These are phyloP conservation scores for Apis cerana DNA, from an alignment of 1,140 invertebrate genomes.

Conservation along the genomic window DNA sequence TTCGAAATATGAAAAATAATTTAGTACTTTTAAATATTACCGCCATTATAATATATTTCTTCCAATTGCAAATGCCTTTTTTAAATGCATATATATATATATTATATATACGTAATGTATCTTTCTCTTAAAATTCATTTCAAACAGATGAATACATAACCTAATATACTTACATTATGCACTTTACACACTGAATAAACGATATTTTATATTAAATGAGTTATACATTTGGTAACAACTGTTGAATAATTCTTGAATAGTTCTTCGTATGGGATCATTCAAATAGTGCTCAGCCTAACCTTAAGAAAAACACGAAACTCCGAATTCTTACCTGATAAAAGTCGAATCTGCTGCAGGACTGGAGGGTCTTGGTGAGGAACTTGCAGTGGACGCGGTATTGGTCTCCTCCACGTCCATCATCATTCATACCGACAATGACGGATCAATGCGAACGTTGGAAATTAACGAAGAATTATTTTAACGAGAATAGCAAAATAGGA, in stretches of 20 bases:
- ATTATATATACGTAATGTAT: no score
- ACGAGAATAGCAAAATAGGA: conserved; percentile 31
- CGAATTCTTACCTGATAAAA: conserved; percentile 75
- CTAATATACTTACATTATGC: neutral
- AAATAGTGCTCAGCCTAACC: neutral
- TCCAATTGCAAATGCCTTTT: neutral
- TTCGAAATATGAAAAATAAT: neutral
- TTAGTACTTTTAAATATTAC: neutral
- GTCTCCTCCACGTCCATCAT: conserved; percentile 80
- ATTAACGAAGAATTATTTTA: conserved; percentile 36
- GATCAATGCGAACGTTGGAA: conserved; percentile 38
- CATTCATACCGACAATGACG: conserved; percentile 73
- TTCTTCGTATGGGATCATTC: neutral
- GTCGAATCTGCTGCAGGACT: conserved; percentile 78
- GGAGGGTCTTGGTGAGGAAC: conserved; percentile 78
- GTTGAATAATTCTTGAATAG: neutral
- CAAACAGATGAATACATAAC: neutral
- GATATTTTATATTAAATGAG: neutral
- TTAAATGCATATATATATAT: neutral
- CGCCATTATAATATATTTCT: neutral
- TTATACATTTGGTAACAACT: conserved; percentile 7
- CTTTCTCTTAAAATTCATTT: neutral
- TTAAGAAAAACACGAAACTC: neutral
- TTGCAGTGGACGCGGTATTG: conserved; percentile 77
- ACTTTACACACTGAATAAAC: neutral